These are phyloP conservation scores for Pelecanus crispus DNA, from an alignment of 2,113 vertebrate species.

Conservation along the genomic window DNA sequence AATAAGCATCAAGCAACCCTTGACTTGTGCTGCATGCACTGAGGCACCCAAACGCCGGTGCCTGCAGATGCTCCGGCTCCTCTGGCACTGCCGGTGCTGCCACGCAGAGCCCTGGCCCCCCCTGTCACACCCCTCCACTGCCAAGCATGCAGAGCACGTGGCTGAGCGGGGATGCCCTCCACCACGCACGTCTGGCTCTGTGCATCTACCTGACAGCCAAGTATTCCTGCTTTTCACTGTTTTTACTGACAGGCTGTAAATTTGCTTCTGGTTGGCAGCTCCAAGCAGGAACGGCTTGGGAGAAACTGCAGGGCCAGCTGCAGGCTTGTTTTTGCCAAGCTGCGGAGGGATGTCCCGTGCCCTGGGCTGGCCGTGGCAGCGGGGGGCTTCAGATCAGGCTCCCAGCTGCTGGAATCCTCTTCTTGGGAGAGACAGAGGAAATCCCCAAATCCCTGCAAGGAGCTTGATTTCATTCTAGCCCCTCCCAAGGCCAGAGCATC, in stretches of 20 bases:
- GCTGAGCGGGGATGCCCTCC: neutral
- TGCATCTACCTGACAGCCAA: neutral
- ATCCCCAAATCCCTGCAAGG: neutral
- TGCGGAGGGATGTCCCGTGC: rapidly evolving
- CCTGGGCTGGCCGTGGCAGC: neutral
- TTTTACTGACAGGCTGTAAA: neutral
- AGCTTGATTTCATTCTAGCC: neutral
- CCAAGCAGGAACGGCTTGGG: neutral
- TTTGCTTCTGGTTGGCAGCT: neutral
- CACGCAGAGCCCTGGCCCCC: rapidly evolving
- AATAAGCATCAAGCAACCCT: neutral
- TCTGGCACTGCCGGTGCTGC: neutral
- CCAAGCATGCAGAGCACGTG: rapidly evolving
- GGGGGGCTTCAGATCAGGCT: neutral
- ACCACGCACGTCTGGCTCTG: rapidly evolving
- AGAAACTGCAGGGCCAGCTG: neutral
- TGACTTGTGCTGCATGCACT: rapidly evolving
- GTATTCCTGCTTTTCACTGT: neutral
- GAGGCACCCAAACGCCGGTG: rapidly evolving
- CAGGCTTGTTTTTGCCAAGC: neutral
- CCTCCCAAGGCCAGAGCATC: neutral
- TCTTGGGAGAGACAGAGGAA: neutral
- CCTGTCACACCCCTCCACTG: rapidly evolving
- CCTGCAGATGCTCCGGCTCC: neutral
- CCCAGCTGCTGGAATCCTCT: neutral